These are phyloP conservation scores for Anagrus nilaparvatae DNA, from an alignment of 1,140 invertebrate genomes.

Conservation along the genomic window DNA sequence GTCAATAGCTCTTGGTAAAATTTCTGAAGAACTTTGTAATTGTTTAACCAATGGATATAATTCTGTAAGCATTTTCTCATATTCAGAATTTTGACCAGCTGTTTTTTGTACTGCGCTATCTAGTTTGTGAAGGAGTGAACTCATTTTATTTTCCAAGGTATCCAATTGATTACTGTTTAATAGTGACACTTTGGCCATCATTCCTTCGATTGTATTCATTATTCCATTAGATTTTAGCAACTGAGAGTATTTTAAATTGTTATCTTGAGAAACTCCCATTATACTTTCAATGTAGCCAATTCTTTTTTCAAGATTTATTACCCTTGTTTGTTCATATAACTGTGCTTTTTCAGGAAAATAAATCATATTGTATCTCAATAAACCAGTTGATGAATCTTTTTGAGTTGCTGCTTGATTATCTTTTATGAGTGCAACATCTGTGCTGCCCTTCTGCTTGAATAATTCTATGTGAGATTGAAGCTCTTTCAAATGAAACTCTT, in stretches of 20 bases:
- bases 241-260: constrained; percentile 31
- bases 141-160: constrained; percentile 12
- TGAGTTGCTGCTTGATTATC: constrained; percentile 11
- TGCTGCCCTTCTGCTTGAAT: constrained; percentile 25
- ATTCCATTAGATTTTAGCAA: constrained; percentile 11
- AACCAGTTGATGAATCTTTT: constrained; percentile 15
- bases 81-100: constrained; percentile 1
- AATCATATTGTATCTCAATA: constrained; percentile 38
- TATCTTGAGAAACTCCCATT: constrained; percentile 32
- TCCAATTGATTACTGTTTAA: constrained; percentile 11
- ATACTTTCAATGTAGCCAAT: constrained; percentile 34
- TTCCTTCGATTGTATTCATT: constrained; percentile 11
- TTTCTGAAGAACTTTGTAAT: too few species aligned
- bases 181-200: constrained; percentile 9
- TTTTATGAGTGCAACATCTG: constrained; percentile 10
- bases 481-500: constrained; percentile 32
- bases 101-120: constrained; percentile 7
- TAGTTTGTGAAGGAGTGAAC: constrained; percentile 6
- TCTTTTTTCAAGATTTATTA: constrained; percentile 34
- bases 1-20: too few species aligned
- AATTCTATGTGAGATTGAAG: constrained; percentile 33
- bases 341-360: constrained; percentile 37
- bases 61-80: too few species aligned
- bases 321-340: constrained; percentile 28
- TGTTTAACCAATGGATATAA: too few species aligned